Conservation (phyloP, 2,888 invertebrate genomes). For the Orthosia gothica region DNA sequence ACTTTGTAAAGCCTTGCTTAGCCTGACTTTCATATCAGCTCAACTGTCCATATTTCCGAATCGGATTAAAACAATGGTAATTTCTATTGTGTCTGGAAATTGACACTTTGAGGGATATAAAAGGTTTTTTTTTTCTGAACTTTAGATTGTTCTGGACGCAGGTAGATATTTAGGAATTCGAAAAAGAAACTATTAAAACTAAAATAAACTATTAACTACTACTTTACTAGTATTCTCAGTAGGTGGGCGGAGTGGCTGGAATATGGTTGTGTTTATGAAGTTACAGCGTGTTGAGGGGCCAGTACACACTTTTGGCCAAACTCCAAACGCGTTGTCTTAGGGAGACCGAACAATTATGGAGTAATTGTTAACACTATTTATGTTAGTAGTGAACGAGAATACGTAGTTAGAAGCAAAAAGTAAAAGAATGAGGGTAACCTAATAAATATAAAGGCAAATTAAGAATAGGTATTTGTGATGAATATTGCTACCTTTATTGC, state of each 20-base stretch:
- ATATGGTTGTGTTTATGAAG: constrained; percentile 49
- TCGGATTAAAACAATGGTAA: too few relatives aligned
- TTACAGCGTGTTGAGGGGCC: constrained; percentile 38
- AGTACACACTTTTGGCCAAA: constrained; percentile 62
- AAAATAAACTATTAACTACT: too few relatives aligned
- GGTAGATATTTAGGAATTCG: neutral
- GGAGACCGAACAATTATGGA: constrained; percentile 47
- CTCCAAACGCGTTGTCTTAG: constrained; percentile 64
- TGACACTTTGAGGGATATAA: too few relatives aligned
- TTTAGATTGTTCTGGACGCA: neutral
- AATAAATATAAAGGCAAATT: neutral
- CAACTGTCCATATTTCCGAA: too few relatives aligned
- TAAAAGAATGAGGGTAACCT: neutral
- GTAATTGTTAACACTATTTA: too few relatives aligned
- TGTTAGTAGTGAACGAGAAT: neutral
- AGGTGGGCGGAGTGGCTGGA: constrained; percentile 20
- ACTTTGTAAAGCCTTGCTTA: too few relatives aligned
- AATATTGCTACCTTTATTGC: neutral
- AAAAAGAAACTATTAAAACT: too few relatives aligned
- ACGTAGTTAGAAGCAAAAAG: neutral
- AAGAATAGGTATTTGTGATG: neutral
- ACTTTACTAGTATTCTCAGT: constrained; percentile 30
- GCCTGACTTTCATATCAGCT: too few relatives aligned
- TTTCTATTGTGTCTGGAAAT: too few relatives aligned
- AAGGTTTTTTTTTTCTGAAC: neutral